Evolutionary conservation across 2,888 invertebrate genomes (phyloP).

Genomic region (Salpingus planirostris): DNA sequence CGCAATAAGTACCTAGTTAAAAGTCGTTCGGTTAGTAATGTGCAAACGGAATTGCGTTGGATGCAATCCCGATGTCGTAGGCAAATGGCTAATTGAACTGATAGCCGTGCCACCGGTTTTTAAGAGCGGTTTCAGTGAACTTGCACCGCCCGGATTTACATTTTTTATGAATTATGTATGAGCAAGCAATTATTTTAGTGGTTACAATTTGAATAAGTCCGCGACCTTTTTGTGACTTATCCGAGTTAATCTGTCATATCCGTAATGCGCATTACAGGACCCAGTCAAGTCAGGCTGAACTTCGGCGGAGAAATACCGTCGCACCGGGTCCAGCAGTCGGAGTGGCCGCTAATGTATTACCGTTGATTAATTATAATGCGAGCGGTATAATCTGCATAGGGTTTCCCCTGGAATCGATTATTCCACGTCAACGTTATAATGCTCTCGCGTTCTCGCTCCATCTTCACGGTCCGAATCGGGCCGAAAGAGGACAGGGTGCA

Average conservation of each 20-base stretch:
- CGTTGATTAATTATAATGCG: slow-evolving; percentile 22
- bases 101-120: slow-evolving; percentile 3
- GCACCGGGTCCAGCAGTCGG: too few species aligned
- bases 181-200: slow-evolving; percentile 10
- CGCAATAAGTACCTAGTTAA: too few species aligned
- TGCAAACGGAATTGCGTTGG: too few species aligned
- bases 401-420: slow-evolving; percentile 20
- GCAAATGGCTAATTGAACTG: slow-evolving; percentile 3
- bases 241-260: slow-evolving; percentile 12
- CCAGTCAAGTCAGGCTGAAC: too few species aligned
- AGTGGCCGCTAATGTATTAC: too few species aligned
- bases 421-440: slow-evolving; percentile 20
- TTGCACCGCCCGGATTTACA: slow-evolving; percentile 7
- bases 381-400: slow-evolving; percentile 20
- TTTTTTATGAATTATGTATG: slow-evolving; percentile 12
- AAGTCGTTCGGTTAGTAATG: too few species aligned
- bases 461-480: slow-evolving; percentile 7
- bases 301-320: too few species aligned
- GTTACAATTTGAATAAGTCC: slow-evolving; percentile 7
- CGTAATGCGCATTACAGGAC: too few species aligned
- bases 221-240: slow-evolving; percentile 5
- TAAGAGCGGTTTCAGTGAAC: slow-evolving; percentile 3
- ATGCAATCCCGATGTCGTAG: too few species aligned
- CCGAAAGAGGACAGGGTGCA: too few species aligned
- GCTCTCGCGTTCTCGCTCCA: slow-evolving; percentile 14